phyloP scores from a whole-genome alignment of 1,140 invertebrate genomes.

The Aleiodes sp. region DNA sequence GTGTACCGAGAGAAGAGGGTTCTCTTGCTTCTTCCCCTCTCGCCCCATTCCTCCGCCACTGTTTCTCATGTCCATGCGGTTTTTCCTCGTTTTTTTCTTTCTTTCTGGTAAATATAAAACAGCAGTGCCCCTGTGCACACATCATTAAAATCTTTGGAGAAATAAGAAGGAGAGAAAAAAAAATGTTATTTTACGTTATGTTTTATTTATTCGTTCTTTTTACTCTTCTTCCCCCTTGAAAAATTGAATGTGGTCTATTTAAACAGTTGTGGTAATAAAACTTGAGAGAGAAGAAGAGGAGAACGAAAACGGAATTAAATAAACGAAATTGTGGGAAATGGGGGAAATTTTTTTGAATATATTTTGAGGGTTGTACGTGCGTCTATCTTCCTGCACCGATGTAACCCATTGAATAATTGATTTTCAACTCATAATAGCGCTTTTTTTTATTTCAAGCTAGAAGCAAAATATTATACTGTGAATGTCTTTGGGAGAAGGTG shows the following conservation, averaged over 20 bases:
- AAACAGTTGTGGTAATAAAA: neutral
- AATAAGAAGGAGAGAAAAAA: neutral
- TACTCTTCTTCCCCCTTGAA: no score
- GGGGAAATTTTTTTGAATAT: no score
- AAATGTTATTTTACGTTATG: neutral
- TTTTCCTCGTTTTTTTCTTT: neutral
- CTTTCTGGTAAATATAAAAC: constrained; percentile 23
- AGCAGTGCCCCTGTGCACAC: constrained; percentile 24
- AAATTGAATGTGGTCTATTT: neutral
- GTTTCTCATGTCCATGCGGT: neutral
- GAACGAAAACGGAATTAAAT: neutral
- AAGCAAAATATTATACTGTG: no score
- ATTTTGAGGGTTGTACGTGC: no score
- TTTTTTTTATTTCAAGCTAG: no score
- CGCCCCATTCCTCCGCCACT: no score
- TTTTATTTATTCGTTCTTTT: neutral
- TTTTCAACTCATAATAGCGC: no score
- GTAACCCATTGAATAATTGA: no score
- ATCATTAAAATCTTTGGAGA: constrained; percentile 26
- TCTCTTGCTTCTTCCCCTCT: neutral
- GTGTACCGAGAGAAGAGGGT: neutral
- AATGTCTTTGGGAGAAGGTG: no score
- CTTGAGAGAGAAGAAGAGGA: neutral
- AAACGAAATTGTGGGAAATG: neutral
- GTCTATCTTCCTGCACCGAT: no score